phyloP scores from a whole-genome alignment of 2,888 invertebrate genomes.

The Tetramorium bicarinatum region DNA sequence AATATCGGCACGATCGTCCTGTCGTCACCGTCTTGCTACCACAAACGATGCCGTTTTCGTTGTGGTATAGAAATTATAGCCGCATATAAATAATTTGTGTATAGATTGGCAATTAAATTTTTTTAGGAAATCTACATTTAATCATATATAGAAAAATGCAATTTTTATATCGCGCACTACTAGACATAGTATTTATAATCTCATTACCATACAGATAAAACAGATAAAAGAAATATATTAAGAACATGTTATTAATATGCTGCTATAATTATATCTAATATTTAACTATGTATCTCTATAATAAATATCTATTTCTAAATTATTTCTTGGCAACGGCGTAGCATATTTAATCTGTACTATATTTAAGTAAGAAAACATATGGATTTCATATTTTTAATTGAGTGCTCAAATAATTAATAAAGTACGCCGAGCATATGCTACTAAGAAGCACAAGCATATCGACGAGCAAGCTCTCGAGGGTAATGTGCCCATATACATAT shows the following conservation, averaged over 20 bases:
- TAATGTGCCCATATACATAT: slow-evolving; percentile 47
- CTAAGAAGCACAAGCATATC: not conserved
- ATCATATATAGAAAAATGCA: not conserved
- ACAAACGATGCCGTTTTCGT: slow-evolving; percentile 62
- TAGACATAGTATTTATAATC: not conserved
- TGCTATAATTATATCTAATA: not conserved
- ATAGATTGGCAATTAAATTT: not conserved
- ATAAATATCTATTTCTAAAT: not conserved
- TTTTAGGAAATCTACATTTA: not conserved
- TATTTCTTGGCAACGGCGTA: not conserved
- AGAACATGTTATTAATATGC: not conserved
- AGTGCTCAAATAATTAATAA: slow-evolving; percentile 1
- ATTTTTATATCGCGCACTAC: not conserved
- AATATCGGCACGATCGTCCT: slow-evolving; percentile 53
- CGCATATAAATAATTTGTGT: not conserved
- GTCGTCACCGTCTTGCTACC: slow-evolving; percentile 52
- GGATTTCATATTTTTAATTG: not conserved
- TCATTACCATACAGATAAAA: not conserved
- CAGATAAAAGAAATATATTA: not conserved
- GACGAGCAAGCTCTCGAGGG: slow-evolving; percentile 12
- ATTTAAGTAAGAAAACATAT: not conserved
- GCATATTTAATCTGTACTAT: not conserved
- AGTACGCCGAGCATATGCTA: not conserved
- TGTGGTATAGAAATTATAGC: slow-evolving; percentile 40
- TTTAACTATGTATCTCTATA: not conserved